Evolutionary conservation across 1,140 invertebrate species (phyloP).

Genomic region (Thaumetopoea pityocampa): DNA sequence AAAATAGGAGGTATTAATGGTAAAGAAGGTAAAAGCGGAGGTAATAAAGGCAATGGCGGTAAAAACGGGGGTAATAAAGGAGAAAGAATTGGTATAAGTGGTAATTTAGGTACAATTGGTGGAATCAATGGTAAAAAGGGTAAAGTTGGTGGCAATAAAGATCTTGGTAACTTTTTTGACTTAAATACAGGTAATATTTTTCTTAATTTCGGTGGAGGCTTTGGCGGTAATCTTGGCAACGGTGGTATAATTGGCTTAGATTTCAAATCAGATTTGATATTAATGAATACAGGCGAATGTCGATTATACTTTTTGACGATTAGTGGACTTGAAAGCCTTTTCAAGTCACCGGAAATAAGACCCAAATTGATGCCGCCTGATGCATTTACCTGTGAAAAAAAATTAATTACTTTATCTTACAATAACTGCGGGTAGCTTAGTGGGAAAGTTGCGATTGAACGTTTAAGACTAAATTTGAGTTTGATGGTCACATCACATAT

Average conservation of each 20-base stretch:
- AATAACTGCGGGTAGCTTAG: no score
- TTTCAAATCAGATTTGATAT: conserved; percentile 25
- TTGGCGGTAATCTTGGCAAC: conserved; percentile 16
- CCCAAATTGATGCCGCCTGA: conserved; percentile 25
- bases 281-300: conserved; percentile 30
- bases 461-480: no score
- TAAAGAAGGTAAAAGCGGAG: conserved; percentile 20
- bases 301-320: conserved; percentile 28
- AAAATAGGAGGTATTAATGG: conserved; percentile 11
- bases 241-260: no score
- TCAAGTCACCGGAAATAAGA: conserved; percentile 31
- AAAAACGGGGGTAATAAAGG: conserved; percentile 29
- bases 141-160: conserved; percentile 9
- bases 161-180: conserved; percentile 15
- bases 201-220: conserved; percentile 4
- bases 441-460: no score
- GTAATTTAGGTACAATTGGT: conserved; percentile 20
- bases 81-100: conserved; percentile 20
- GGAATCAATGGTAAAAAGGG: conserved; percentile 20
- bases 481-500: no score
- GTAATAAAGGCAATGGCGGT: conserved; percentile 27
- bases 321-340: conserved; percentile 21
- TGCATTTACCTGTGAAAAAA: conserved; percentile 34
- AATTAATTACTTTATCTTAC: conserved; percentile 1
- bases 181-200: conserved; percentile 1